A percentile compares a stretch with the other conserved stretches of the same genome.
phyloP scores from a whole-genome alignment of 2,888 invertebrate species.

The Sinelater perroti region DNA sequence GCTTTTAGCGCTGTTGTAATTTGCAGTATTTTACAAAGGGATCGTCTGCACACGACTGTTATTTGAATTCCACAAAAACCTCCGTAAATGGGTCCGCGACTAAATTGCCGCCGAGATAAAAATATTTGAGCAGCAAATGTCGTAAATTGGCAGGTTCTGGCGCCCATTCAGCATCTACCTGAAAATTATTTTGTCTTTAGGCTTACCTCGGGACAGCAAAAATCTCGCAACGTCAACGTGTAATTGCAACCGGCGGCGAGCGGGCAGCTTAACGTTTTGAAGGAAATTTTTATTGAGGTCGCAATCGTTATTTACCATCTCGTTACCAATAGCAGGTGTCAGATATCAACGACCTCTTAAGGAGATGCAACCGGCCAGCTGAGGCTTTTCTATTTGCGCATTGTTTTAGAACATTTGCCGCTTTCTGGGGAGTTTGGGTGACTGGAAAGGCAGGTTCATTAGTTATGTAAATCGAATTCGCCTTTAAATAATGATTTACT shows the following conservation, averaged over 20 bases:
- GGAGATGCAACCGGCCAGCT: constrained; percentile 32
- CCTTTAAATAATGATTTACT: constrained; percentile 56
- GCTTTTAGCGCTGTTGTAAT: too few relatives aligned
- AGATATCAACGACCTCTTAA: constrained; percentile 39
- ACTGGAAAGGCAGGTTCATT: constrained; percentile 54
- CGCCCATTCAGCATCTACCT: background rate
- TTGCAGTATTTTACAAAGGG: too few relatives aligned
- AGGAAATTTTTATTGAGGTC: constrained; percentile 7
- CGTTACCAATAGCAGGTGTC: constrained; percentile 38
- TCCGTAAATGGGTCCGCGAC: too few relatives aligned
- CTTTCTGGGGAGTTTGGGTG: constrained; percentile 36
- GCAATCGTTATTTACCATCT: constrained; percentile 23
- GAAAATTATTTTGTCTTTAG: constrained; percentile 1
- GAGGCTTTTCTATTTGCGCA: constrained; percentile 26
- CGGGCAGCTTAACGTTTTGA: constrained; percentile 19
- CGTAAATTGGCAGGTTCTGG: background rate
- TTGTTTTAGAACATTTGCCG: constrained; percentile 37
- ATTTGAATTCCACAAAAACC: background rate
- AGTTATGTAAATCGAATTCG: constrained; percentile 58
- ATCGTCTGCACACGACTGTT: background rate
- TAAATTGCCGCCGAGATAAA: too few relatives aligned
- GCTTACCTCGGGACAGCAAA: background rate
- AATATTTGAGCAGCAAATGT: too few relatives aligned
- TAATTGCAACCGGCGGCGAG: background rate
- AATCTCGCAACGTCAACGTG: background rate